These are phyloP conservation scores for Drosophila aff. DNA, from an alignment of 1,140 invertebrate species.

Conservation along the genomic window DNA sequence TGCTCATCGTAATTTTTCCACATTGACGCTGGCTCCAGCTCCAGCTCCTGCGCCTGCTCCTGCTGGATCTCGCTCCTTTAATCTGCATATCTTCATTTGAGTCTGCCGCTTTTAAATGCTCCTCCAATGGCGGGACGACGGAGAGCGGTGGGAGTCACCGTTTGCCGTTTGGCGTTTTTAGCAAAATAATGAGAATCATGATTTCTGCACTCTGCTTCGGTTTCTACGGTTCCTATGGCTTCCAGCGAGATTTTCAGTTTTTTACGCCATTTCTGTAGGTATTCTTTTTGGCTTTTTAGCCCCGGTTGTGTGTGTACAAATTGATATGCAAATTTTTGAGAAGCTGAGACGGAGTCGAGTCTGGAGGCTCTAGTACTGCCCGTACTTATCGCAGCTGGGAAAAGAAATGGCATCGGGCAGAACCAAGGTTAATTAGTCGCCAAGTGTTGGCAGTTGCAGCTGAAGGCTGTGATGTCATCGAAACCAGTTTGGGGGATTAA, in stretches of 20 bases:
- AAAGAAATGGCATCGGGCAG: slow-evolving; percentile 36
- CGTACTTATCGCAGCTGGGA: slow-evolving; percentile 39
- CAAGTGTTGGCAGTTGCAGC: slow-evolving; percentile 62
- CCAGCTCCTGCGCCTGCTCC: slow-evolving; percentile 10
- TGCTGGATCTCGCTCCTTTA: slow-evolving; percentile 75
- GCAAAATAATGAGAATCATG: slow-evolving; percentile 84
- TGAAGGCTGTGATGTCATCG: slow-evolving; percentile 24
- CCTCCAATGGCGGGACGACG: slow-evolving; percentile 14
- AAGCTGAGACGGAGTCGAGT: slow-evolving; percentile 35
- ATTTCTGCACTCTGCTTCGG: slow-evolving; percentile 67
- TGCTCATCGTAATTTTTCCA: slow-evolving; percentile 84
- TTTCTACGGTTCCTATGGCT: slow-evolving; percentile 26
- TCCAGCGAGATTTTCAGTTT: slow-evolving; percentile 67
- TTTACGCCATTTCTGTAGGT: slow-evolving; percentile 67
- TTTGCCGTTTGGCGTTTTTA: slow-evolving; percentile 72
- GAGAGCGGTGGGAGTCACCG: slow-evolving; percentile 31
- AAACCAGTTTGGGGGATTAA: slow-evolving; percentile 4
- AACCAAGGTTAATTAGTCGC: slow-evolving; percentile 72
- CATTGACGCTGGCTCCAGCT: slow-evolving; percentile 72
- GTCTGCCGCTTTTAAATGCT: slow-evolving; percentile 75
- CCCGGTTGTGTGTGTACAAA: slow-evolving; percentile 72
- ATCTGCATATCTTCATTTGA: slow-evolving; percentile 85
- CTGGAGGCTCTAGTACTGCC: neutral
- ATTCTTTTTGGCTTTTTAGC: slow-evolving; percentile 4
- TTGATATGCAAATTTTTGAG: slow-evolving; percentile 84